These are phyloP conservation scores for Melanotaenia nigrans DNA, from an alignment of 2,797 vertebrate genomes.

Conservation along the genomic window DNA sequence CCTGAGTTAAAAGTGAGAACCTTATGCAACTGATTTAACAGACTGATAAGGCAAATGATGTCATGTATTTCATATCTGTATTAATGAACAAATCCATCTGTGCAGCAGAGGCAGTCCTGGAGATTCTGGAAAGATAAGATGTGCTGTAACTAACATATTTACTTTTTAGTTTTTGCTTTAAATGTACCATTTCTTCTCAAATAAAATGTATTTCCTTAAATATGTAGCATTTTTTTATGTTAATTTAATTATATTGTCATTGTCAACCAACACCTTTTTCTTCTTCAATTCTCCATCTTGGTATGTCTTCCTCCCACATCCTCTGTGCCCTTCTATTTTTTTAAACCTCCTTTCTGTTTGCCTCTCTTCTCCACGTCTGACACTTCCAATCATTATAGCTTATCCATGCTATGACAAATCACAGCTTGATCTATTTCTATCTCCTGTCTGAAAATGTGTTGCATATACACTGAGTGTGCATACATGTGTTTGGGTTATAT, in stretches of 20 bases:
- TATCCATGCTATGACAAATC: constrained; percentile 69
- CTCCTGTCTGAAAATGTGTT: constrained; percentile 58
- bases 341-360: constrained; percentile 45
- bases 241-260: neutral
- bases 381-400: constrained; percentile 72
- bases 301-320: constrained; percentile 36
- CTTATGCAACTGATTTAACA: no score
- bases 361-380: constrained; percentile 51
- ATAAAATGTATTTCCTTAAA: neutral
- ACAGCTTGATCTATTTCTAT: constrained; percentile 73
- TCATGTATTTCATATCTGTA: no score
- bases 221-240: neutral
- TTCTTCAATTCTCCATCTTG: constrained; percentile 27
- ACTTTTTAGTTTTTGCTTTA: neutral
- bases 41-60: no score
- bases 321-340: constrained; percentile 30
- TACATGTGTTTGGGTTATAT: constrained; percentile 10
- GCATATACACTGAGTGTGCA: constrained; percentile 53
- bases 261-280: neutral
- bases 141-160: no score
- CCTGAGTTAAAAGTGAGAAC: no score
- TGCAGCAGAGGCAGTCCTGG: neutral
- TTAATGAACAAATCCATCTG: neutral
- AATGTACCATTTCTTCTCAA: neutral
- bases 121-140: neutral